Conservation (phyloP, 2,797 vertebrate genomes). For the Anguilla obscura region DNA sequence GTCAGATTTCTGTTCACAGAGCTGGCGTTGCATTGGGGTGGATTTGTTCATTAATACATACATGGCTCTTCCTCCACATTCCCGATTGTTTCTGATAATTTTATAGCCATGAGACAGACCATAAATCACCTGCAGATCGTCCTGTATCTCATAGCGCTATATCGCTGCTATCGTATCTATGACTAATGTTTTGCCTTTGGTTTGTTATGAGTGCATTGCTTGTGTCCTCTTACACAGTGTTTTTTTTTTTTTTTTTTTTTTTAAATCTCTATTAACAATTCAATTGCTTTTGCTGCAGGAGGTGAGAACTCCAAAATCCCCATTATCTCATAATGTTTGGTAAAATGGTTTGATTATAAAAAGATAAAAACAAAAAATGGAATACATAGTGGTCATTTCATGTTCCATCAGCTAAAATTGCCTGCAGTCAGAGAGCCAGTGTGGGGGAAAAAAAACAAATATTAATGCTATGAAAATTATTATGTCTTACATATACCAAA, state of each 20-base stretch:
- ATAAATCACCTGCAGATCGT: conserved; percentile 22
- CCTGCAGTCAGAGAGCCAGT: conserved; percentile 7
- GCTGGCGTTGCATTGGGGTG: background rate
- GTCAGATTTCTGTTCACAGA: background rate
- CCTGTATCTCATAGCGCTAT: conserved; percentile 2
- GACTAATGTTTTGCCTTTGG: conserved; percentile 17
- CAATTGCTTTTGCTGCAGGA: conserved; percentile 11
- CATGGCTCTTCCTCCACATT: conserved; percentile 5
- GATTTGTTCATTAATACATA: background rate
- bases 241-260: background rate
- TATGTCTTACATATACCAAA: background rate
- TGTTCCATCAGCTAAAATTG: conserved; percentile 19
- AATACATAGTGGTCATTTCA: conserved; percentile 3
- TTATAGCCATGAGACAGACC: conserved; percentile 22
- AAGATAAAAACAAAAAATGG: conserved; percentile 12
- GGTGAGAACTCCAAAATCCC: background rate
- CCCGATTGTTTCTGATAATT: conserved; percentile 22
- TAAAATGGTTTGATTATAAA: conserved; percentile 18
- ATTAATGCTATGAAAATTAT: background rate
- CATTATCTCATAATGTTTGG: conserved; percentile 22
- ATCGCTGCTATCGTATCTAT: conserved; percentile 11
- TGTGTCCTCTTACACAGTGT: background rate
- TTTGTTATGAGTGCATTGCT: conserved; percentile 4
- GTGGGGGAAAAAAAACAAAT: background rate
- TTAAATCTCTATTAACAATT: conserved; percentile 7